A percentile compares a stretch with the other conserved stretches of the same genome.
phyloP scores from a whole-genome alignment of 2,888 invertebrate genomes.

The Perdita meconis region DNA sequence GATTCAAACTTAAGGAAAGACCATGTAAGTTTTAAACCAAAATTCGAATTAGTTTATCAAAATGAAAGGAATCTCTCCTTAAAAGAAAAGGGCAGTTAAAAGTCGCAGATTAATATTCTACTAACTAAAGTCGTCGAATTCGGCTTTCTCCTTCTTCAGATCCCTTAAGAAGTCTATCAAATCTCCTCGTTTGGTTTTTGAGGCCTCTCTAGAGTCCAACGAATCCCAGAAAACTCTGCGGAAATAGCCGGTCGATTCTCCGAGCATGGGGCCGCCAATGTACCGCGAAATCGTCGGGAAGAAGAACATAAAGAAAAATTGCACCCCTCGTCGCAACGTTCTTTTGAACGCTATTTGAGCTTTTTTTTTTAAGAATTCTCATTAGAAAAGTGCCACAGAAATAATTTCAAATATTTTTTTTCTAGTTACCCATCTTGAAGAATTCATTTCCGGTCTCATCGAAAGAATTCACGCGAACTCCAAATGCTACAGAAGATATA shows the following conservation, averaged over 20 bases:
- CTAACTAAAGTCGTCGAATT: conserved; percentile 70
- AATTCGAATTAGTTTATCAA: too few species aligned
- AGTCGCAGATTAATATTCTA: not conserved
- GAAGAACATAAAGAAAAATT: conserved; percentile 71
- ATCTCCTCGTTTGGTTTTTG: conserved; percentile 74
- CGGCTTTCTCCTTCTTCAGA: conserved; percentile 69
- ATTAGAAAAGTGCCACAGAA: not conserved
- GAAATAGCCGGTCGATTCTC: conserved; percentile 68
- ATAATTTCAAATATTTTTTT: not conserved
- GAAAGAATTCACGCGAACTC: conserved; percentile 75
- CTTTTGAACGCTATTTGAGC: conserved; percentile 11
- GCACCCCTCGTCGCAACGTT: not conserved
- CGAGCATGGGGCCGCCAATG: conserved; percentile 58
- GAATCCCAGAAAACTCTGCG: conserved; percentile 77
- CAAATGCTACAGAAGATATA: conserved; percentile 77
- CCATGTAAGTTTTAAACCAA: too few species aligned
- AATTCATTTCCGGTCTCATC: conserved; percentile 66
- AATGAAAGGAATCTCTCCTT: too few species aligned
- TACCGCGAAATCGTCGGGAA: conserved; percentile 67
- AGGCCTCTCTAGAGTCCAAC: conserved; percentile 71
- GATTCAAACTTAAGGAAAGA: too few species aligned
- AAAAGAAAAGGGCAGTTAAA: too few species aligned
- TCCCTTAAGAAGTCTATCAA: conserved; percentile 75
- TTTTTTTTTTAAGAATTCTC: not conserved
- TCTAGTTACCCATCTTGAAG: conserved; percentile 65